Conservation (phyloP, 2,113 vertebrate species). For the Lipotes vexillifer region DNA sequence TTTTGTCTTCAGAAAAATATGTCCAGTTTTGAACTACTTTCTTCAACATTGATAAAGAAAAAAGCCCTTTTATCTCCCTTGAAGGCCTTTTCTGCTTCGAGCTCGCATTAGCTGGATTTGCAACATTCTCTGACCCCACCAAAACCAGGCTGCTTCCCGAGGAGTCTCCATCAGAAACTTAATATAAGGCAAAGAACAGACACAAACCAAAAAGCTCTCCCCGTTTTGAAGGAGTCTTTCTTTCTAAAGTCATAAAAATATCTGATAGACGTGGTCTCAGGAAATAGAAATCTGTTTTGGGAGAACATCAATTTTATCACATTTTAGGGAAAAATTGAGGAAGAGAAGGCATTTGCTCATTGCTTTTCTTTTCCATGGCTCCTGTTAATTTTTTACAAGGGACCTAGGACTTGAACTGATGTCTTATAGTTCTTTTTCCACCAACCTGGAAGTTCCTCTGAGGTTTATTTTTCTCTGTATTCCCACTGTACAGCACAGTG, state of each 20-base stretch:
- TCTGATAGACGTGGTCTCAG: not conserved
- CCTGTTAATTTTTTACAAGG: not conserved
- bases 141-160: constrained; percentile 60
- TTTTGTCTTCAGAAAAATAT: constrained; percentile 77
- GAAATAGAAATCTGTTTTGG: not conserved
- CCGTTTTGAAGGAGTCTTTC: constrained; percentile 35
- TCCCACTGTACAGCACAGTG: not conserved
- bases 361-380: not conserved
- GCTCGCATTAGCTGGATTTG: constrained; percentile 64
- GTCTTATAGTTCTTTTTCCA: not conserved
- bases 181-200: constrained; percentile 47
- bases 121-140: constrained; percentile 62
- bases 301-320: not conserved
- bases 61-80: constrained; percentile 69
- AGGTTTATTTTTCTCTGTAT: not conserved
- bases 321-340: not conserved
- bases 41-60: constrained; percentile 71
- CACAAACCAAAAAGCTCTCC: constrained; percentile 3
- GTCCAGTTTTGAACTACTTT: constrained; percentile 74
- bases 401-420: not conserved
- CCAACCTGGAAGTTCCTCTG: not conserved
- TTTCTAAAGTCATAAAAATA: not conserved
- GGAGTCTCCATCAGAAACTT: constrained; percentile 51
- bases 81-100: constrained; percentile 67
- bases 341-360: not conserved